Conservation (phyloP, 2,797 vertebrate species). For the Chelonia mydas region DNA sequence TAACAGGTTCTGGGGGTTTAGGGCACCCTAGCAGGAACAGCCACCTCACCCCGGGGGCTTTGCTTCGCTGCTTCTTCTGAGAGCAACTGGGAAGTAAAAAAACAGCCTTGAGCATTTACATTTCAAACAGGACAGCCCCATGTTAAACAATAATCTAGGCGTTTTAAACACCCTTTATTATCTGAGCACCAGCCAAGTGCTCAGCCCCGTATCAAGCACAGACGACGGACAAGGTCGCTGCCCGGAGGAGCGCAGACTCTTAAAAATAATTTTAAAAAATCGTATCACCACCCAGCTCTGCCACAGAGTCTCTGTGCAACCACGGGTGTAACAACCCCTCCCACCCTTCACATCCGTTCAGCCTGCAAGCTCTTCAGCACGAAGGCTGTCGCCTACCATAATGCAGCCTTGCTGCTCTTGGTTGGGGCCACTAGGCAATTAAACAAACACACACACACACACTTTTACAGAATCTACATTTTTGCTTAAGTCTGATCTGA, state of each 20-base stretch:
- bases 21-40: too few relatives aligned
- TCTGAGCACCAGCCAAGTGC: not conserved
- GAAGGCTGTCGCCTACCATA: not conserved
- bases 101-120: not conserved
- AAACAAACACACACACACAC: not conserved
- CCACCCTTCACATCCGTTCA: not conserved
- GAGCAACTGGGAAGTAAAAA: not conserved
- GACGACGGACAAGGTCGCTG: not conserved
- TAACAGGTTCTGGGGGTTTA: not conserved
- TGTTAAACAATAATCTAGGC: not conserved
- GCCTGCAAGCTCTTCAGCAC: not conserved
- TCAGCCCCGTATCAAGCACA: not conserved
- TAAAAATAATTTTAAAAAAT: not conserved
- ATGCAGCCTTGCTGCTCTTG: accelerated
- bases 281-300: not conserved
- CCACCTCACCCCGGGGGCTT: not conserved
- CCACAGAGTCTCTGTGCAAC: not conserved
- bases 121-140: too few relatives aligned
- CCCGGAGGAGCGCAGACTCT: not conserved
- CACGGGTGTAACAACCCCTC: not conserved
- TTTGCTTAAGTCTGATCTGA: not conserved
- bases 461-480: not conserved
- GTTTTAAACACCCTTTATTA: not conserved
- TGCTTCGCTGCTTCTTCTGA: not conserved
- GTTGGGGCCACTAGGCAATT: not conserved